These are phyloP conservation scores for Rhinogobio ventralis DNA, from an alignment of 2,797 vertebrate genomes.

Conservation along the genomic window DNA sequence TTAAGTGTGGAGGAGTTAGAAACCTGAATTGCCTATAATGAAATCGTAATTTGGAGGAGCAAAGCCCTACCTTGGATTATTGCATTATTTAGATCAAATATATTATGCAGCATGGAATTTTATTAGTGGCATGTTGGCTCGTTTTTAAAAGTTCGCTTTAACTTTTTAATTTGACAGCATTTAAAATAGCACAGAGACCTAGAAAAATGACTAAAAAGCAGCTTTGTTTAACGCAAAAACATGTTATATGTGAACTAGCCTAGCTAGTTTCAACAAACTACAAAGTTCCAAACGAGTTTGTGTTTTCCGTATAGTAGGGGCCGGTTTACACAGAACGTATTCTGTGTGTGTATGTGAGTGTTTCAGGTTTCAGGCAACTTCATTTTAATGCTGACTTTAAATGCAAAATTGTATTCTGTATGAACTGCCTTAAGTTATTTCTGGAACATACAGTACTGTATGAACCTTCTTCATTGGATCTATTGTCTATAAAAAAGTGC, in stretches of 20 bases:
- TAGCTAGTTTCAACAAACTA: background rate
- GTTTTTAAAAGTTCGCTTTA: background rate
- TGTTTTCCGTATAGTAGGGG: background rate
- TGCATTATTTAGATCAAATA: slow-evolving; percentile 52
- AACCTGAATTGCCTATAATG: slow-evolving; percentile 57
- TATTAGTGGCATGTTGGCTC: slow-evolving; percentile 1
- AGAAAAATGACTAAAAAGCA: background rate
- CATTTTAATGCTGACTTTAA: background rate
- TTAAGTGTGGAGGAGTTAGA: slow-evolving; percentile 53
- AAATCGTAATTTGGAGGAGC: slow-evolving; percentile 53
- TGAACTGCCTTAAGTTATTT: background rate
- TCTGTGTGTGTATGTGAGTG: background rate
- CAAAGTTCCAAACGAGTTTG: background rate
- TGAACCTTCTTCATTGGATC: background rate
- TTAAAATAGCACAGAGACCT: background rate
- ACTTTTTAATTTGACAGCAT: background rate
- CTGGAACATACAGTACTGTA: background rate
- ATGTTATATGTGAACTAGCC: background rate
- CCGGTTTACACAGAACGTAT: background rate
- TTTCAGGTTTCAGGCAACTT: background rate
- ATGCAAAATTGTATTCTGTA: background rate
- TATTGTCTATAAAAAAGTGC: background rate
- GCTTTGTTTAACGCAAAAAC: background rate
- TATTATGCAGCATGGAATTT: slow-evolving; percentile 38
- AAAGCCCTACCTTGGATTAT: slow-evolving; percentile 41